phyloP scores from a whole-genome alignment of 2,888 invertebrate genomes.

The Patella ulyssiponensis region DNA sequence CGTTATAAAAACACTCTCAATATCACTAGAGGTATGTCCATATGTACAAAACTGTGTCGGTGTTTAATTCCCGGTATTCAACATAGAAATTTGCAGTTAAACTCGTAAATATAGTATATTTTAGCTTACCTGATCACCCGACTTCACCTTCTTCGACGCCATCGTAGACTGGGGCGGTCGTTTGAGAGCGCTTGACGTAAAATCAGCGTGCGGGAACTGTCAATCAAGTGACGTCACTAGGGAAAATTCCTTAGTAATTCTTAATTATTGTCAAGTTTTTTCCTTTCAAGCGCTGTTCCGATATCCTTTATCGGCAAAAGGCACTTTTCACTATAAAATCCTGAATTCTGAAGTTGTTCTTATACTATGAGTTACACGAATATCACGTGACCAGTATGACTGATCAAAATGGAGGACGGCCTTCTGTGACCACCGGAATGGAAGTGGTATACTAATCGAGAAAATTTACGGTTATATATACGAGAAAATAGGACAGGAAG shows the following conservation, averaged over 20 bases:
- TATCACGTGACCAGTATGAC: slow-evolving; percentile 9
- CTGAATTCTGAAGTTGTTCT: slow-evolving; percentile 7
- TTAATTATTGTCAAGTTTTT: slow-evolving; percentile 11
- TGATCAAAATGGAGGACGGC: slow-evolving; percentile 9
- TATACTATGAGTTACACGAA: neutral
- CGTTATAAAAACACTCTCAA: too few relatives aligned
- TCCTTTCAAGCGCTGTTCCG: neutral
- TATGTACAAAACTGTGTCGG: too few relatives aligned
- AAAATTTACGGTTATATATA: too few relatives aligned
- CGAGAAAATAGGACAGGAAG: too few relatives aligned
- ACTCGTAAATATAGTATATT: neutral
- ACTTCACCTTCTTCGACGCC: slow-evolving; percentile 55
- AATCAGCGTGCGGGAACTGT: slow-evolving; percentile 31
- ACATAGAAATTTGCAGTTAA: neutral
- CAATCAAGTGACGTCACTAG: slow-evolving; percentile 52
- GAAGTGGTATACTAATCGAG: neutral
- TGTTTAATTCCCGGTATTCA: too few relatives aligned
- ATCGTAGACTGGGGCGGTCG: slow-evolving; percentile 45
- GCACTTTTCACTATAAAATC: slow-evolving; percentile 7
- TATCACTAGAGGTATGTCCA: too few relatives aligned
- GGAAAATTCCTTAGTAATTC: slow-evolving; percentile 23
- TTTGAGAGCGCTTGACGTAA: slow-evolving; percentile 23
- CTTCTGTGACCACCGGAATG: neutral
- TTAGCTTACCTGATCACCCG: slow-evolving; percentile 48
- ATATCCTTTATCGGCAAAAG: slow-evolving; percentile 9